Percentiles rank a stretch among this genome's conserved stretches.
Conservation (phyloP, 2,797 vertebrate species). For the Chelidonichthys spinosus region DNA sequence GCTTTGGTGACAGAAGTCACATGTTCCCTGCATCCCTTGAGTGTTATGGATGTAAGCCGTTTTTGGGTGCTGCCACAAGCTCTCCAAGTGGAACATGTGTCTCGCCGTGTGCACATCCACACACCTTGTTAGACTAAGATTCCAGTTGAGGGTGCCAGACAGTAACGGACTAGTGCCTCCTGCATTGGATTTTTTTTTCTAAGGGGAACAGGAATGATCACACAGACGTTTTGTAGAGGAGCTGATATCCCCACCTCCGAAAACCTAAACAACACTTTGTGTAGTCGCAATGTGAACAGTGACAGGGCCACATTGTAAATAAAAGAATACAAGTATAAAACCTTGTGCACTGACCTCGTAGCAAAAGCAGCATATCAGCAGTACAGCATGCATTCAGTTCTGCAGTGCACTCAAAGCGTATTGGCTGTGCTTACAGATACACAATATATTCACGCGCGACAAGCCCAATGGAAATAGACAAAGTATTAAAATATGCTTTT, state of each 20-base stretch:
- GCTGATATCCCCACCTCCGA: background rate
- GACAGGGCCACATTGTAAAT: background rate
- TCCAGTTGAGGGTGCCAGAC: background rate
- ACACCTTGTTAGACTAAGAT: background rate
- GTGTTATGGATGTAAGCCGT: slow-evolving; percentile 8
- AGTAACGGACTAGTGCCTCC: background rate
- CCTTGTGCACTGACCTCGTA: background rate
- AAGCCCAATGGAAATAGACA: background rate
- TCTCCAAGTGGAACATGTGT: background rate
- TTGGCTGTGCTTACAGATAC: background rate
- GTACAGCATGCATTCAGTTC: background rate
- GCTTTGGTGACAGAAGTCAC: slow-evolving; percentile 3
- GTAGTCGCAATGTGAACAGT: background rate
- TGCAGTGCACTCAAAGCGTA: background rate
- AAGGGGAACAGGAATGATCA: background rate
- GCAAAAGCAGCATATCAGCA: background rate
- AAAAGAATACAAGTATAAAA: background rate
- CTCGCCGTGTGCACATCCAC: background rate
- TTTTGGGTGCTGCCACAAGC: slow-evolving; percentile 15
- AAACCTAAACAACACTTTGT: background rate
- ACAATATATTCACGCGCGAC: background rate
- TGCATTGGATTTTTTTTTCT: background rate
- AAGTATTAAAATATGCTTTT: background rate
- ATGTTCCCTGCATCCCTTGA: slow-evolving; percentile 5
- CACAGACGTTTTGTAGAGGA: background rate